These are phyloP conservation scores for Biston stratarius DNA, from an alignment of 2,888 invertebrate genomes.

Conservation along the genomic window DNA sequence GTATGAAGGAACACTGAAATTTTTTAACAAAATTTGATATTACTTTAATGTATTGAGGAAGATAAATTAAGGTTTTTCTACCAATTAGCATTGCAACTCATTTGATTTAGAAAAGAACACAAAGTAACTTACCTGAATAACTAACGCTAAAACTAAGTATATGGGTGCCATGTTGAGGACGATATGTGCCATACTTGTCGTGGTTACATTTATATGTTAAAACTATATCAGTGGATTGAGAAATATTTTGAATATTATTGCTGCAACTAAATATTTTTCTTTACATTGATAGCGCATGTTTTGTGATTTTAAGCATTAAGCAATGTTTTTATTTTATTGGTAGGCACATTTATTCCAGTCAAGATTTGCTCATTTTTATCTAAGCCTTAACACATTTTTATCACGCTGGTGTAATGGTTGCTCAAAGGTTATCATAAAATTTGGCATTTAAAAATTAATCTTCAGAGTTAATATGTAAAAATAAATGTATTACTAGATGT, in stretches of 20 bases:
- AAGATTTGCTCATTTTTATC: background rate
- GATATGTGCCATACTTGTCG: conserved; percentile 46
- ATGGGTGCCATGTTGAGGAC: conserved; percentile 67
- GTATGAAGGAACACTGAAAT: conserved; percentile 64
- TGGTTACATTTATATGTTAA: conserved; percentile 62
- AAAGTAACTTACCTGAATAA: conserved; percentile 68
- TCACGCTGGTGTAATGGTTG: background rate
- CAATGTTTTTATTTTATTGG: background rate
- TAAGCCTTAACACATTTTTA: background rate
- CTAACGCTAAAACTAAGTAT: conserved; percentile 67
- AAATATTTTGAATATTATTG: conserved; percentile 58
- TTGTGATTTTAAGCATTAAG: conserved; percentile 47
- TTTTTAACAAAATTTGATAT: conserved; percentile 1
- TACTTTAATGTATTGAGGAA: background rate
- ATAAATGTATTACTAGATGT: background rate
- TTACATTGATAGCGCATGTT: conserved; percentile 55
- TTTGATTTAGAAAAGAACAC: background rate
- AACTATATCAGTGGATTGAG: conserved; percentile 61
- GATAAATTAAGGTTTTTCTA: background rate
- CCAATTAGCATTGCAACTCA: background rate
- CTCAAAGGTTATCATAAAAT: background rate
- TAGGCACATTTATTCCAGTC: background rate
- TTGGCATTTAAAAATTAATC: background rate
- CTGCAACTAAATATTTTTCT: conserved; percentile 44
- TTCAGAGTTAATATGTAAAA: background rate